phyloP scores from a whole-genome alignment of 1,140 invertebrate genomes.

The Caligus rogercresseyi region DNA sequence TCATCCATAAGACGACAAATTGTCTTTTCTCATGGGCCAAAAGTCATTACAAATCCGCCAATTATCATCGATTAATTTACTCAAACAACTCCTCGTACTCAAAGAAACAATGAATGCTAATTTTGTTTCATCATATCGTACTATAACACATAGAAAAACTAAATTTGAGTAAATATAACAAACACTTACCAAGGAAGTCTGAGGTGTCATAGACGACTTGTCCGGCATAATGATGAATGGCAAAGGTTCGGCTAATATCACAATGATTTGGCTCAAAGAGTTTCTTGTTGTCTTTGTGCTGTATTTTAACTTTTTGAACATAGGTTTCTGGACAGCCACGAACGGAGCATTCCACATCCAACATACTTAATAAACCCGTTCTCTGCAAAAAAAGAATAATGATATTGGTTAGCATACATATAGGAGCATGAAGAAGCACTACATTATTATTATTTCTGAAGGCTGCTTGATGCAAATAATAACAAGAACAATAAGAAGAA shows the following conservation, averaged over 20 bases:
- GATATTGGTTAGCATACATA: conserved; percentile 8
- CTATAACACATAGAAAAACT: not conserved
- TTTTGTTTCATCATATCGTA: too few relatives aligned
- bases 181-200: conserved; percentile 50
- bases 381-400: conserved; percentile 34
- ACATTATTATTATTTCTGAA: too few relatives aligned
- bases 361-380: conserved; percentile 70
- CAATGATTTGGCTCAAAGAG: conserved; percentile 52
- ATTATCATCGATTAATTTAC: too few relatives aligned
- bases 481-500: too few relatives aligned
- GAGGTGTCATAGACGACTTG: conserved; percentile 71
- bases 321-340: conserved; percentile 69
- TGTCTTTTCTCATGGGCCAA: too few relatives aligned
- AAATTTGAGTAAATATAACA: not conserved
- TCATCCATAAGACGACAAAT: too few relatives aligned
- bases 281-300: conserved; percentile 56
- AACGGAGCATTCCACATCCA: conserved; percentile 79
- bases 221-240: conserved; percentile 77
- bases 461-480: too few relatives aligned
- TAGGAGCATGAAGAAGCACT: too few relatives aligned
- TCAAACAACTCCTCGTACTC: too few relatives aligned
- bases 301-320: conserved; percentile 62
- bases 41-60: too few relatives aligned
- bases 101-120: too few relatives aligned
- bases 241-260: conserved; percentile 57